Base-by-base conservation (phyloP, 2,797 vertebrate species). In the Fratercula arctica region DNA sequence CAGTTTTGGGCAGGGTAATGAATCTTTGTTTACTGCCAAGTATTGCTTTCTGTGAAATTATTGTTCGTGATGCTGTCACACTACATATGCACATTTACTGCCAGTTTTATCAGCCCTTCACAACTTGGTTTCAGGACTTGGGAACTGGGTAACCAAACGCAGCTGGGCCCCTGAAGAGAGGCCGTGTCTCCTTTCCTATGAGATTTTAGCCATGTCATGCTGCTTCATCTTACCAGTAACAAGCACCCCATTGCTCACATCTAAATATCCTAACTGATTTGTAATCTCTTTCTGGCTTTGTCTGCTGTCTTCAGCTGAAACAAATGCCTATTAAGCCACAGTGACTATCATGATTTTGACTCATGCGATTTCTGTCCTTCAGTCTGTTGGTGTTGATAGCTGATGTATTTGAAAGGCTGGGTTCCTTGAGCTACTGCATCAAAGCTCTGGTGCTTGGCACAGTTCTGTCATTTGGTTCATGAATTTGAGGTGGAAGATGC, bases 1-100 rank as follows among this genome's bases (percentile, higher is more conserved):
- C 29, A 90, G 51, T 89, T 95, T 92, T 57, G 68, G 56, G 64
- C 60, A 93, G 51, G 35, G n/a, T 94, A 77, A 93, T 75, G 74
- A 80, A 74, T 85, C 86, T 94, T 82, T 87, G 31, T 69, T 82
- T 79, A 75, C 37, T 85, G 86, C 75, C 72, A 90, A 87, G 24
- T 64, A 68, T 43, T 87, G 56, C 51, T 79, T 94, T 86, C 84
- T 87, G 64, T 90, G 70, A 89, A 88, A 79, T 76, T 48, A 60
- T 56, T 89, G 64, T 48, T 91, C 0, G 0, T 60, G 60, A 83
- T 76, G 70, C 59, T 90, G 56, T 77, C 56, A 46, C 26, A 28
- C 84, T 79, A 46, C 41, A 51, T 33, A 21, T 12, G 25, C 41
- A 50, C 43, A 11, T 79, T 89, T 60, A 56, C 26, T 76, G 60